Evolutionary conservation across 2,888 invertebrate species (phyloP), one percentile per base, ranked within the genome.

Genomic region (Drosophila vallismaia): DNA sequence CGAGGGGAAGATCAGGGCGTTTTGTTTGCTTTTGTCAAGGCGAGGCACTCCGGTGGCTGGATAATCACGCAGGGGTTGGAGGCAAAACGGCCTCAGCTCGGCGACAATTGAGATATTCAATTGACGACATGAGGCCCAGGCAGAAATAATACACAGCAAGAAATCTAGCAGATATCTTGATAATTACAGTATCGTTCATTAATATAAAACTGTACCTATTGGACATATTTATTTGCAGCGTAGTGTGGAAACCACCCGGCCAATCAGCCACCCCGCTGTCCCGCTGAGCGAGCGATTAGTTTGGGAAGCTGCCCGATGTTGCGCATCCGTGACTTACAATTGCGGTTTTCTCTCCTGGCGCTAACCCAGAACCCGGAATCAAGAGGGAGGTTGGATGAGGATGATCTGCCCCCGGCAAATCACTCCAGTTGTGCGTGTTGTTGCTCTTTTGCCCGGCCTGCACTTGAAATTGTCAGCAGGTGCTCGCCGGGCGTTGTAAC

Each of bases 391-490:
- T 52, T 31, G 44, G 36, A 5, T 42, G 28, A 48, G 10, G 26
- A n/a, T 36, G 1, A 36, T 42, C 44, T 14, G 48, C 52, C 55
- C 28, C 44, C 14, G 36, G 38, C 48, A 55, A 80, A 87, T 85
- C 71, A 58, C 62, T 71, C 83, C 82, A 87, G 88, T 87, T 87
- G 82, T 78, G 64, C 74, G 62, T 82, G 85, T 79, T 84, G 75
- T 80, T 86, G 64, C 72, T 76, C 38, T 44, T 55, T 71, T 74
- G 75, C 67, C 24, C 10, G 79, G 57, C 63, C 67, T 79, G 86
- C 90, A 91, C 91, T 91, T 90, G 86, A 90, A 90, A 90, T 91
- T 91, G 91, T 89, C 91, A 91, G 91, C 91, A 91, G 91, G 91
- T 91, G 91, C 87, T 85, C 67, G 63, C 63, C 57, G 80, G 85